Evolutionary conservation across 2,797 vertebrate species (phyloP), one percentile per base, ranked within the genome.

Genomic region (Acanthurus tractus): DNA sequence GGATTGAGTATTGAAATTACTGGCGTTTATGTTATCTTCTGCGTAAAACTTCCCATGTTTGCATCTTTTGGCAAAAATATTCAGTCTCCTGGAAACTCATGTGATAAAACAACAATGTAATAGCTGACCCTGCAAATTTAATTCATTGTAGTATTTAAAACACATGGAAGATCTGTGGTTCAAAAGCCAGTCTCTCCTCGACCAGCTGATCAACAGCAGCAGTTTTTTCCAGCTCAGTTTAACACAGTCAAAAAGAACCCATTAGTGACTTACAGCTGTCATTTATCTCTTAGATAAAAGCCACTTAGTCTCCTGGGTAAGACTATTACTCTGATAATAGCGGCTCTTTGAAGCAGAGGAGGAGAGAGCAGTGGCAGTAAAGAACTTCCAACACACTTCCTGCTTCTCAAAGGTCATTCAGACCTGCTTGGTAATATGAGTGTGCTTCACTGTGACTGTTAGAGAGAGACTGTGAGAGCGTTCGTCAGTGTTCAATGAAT

Each of bases 271-370:
- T 70, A 73, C 45, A 65, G 62, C 69, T 63, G 54, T 85, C 76
- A 75, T 86, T 83, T 61, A 79, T 59, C 54, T 53, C 65, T 70
- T 58, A 81, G 80, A 92, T 88, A 86, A 90, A 93, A 90, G 84
- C 63, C 46, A 56, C 49, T 6, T 54, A 58, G 78, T 56, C 59
- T 72, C 77, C 62, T 1, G 76, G 87, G 75, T 77, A 15, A 63
- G 91, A 76, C 76, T 70, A 80, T 91, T 88, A 89, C 77, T 76
- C 74, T 86, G 78, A 87, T 85, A 61, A 86, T 58, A 75, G 66
- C 53, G 50, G 29, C 75, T 87, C 93, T 94, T 94, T 94, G 93
- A 95, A 92, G 92, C 69, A 45, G 17, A 56, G 77, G 38, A 74
- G 64, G 72, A 78, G 81, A 85, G 73, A 88, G 76, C 76, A 77